Evolutionary conservation across 2,113 vertebrate genomes (phyloP), one percentile per base, ranked within the genome.

Genomic region (Motacilla alba): DNA sequence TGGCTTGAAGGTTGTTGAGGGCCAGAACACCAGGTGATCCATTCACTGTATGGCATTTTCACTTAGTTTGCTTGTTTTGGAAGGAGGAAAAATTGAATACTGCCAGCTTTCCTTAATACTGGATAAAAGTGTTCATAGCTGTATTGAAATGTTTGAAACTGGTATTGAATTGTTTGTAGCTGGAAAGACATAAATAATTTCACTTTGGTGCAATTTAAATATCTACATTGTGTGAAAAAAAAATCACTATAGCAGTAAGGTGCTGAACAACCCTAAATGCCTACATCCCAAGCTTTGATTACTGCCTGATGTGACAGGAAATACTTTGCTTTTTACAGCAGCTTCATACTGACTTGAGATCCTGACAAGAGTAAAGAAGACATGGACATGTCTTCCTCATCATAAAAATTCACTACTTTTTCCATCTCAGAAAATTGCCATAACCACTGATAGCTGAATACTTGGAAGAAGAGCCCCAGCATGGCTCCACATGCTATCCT

Each of bases 171-270:
- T 46, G 9, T 44, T 83, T 86, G 46, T n/a, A 77, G 39, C 19
- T n/a, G 18, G 9, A 80, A 95, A 55, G 35, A 14, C 39, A 55
- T 80, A 60, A 76, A 62, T 9, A 1, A 47, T 73, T 94, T 77
- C 11, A 37, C 12, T 86, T 77, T 50, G 1, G 2, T 69, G 6
- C 3, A 82, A 20, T 49, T 72, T 37, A 92, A 43, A 31, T 58
- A 69, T 18, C 27, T 53, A 24, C 13, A 62, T 6, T 28, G 6
- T 53, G 26, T 43, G n/a, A 17, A 66, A 67, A 78, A 27, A 27
- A 24, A 15, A 22, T 24, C 11, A 30, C 8, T 0, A 0, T 33
- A 70, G 37, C 8, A 52, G 31, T 22, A 60, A 62, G 44, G 43
- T 23, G 12, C 1, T 67, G 26, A 85, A 39, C 28, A 87, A 39